phyloP scores from a whole-genome alignment of 2,888 invertebrate genomes.

The Parthenolecanium corni region DNA sequence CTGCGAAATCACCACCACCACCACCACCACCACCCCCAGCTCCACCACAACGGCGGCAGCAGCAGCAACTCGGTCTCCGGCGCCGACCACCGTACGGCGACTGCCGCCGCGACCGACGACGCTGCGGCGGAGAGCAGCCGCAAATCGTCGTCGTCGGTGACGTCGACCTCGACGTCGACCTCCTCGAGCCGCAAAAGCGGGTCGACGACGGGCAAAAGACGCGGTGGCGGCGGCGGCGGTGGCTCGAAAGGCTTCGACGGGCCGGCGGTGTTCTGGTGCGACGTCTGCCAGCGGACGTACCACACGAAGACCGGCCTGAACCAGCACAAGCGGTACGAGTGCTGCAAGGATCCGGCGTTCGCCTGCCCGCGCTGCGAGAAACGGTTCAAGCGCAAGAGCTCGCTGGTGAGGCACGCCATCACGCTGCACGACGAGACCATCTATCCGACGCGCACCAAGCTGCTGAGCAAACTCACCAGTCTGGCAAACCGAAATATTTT shows the following conservation, averaged over 20 bases:
- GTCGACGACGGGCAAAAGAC: background rate
- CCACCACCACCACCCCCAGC: too few species aligned
- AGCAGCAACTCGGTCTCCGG: too few species aligned
- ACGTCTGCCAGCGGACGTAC: conserved; percentile 39
- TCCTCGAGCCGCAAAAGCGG: too few species aligned
- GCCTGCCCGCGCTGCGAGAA: conserved; percentile 38
- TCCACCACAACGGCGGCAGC: too few species aligned
- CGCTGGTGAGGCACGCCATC: conserved; percentile 41
- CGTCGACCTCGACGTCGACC: too few species aligned
- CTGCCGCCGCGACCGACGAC: too few species aligned
- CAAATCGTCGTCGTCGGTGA: too few species aligned
- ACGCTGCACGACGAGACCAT: conserved; percentile 36
- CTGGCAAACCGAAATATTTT: conserved; percentile 6
- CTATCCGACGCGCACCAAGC: conserved; percentile 15
- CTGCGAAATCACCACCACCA: too few species aligned
- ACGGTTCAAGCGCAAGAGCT: conserved; percentile 42
- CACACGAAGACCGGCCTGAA: conserved; percentile 39
- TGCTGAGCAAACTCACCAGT: conserved; percentile 15
- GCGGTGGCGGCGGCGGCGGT: background rate
- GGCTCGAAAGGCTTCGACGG: background rate
- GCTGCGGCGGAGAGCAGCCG: too few species aligned
- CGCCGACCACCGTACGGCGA: too few species aligned
- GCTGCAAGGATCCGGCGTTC: conserved; percentile 38
- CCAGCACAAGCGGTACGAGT: conserved; percentile 40
- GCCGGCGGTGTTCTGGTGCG: conserved; percentile 43